Evolutionary conservation across 2,797 vertebrate genomes (phyloP), one percentile per base, ranked within the genome.

Genomic region (Schizopygopsis pylzovi): DNA sequence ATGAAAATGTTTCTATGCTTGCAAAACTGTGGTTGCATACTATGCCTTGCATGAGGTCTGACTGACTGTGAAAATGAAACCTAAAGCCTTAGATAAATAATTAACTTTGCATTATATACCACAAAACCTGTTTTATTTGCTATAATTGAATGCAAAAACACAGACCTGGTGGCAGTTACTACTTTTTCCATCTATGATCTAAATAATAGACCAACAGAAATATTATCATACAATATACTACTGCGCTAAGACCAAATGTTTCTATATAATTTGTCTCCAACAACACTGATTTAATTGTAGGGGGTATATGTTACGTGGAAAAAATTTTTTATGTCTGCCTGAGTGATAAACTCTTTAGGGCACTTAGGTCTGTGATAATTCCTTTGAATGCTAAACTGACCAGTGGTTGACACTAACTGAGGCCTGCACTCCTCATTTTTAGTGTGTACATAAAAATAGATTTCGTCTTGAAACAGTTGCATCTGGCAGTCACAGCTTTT

Each of bases 401-500:
- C 93, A 91, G 70, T 79, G 81, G 89, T 87, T 92, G 90, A 92
- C 89, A 91, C 92, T 92, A 89, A 79, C 88, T 90, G 90, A 87
- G 75, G 77, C 91, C 92, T 82, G 82, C 82, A 65, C 63, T 65
- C 76, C 82, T 20, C 83, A 88, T 92, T 93, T 94, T 92, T 92
- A 93, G 89, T 91, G 76, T 39, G 92, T 91, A 90, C 90, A 90
- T 92, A 93, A 94, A 93, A 79, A 78, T 33, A 28, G 87, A 89
- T 89, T 92, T 92, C 92, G 87, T 89, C 90, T 87, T 92, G 92
- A 94, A 92, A 86, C 89, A 83, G 59, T 91, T 91, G 91, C 93
- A 93, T 94, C 93, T 95, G 94, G 94, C 92, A 91, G 92, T 89
- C 85, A 86, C 72, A 86, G 80, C 33, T 86, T 89, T 86, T 84